Base-by-base conservation (phyloP, 2,888 invertebrate genomes). In the Spialia ferax region DNA sequence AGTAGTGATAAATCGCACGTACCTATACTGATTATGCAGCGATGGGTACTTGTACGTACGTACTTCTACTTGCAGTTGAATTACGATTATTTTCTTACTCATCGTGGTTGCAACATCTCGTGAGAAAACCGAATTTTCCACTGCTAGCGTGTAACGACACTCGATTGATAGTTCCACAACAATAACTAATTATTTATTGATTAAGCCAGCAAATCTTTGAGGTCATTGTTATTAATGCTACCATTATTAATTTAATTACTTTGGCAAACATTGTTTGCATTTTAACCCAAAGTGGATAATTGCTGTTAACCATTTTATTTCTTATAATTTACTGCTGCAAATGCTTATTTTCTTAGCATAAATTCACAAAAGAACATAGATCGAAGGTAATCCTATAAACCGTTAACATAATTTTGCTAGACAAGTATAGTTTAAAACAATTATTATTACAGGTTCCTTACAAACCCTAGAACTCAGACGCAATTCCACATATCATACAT, bases 401-500 rank as follows among this genome's bases (percentile, higher is more conserved):
- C n/a, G n/a, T n/a, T n/a, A n/a, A n/a, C n/a, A n/a, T n/a, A n/a
- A n/a, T n/a, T n/a, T n/a, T n/a, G n/a, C n/a, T n/a, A n/a, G n/a
- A n/a, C n/a, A n/a, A n/a, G n/a, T n/a, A n/a, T n/a, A n/a, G n/a
- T n/a, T n/a, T n/a, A n/a, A n/a, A n/a, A n/a, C n/a, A n/a, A n/a
- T 38, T 38, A 11, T 32, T 32, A 8, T n/a, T n/a, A 32, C 77
- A 95, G 95, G 18, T 95, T 95, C 69, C 74, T 95, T 23, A 81
- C 83, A 0, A 88, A 94, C 54, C 95, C 95, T 1, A 94, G 95
- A 42, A 82, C 74, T 0, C 90, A 93, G 70, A 75, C 84, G n/a
- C 94, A 95, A 74, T 95, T 95, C 77, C 85, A 93, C 42, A 69
- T 93, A 35, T 89, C 93, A 0, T 96, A 96, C 74, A 95, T 94